phyloP scores from a whole-genome alignment of 2,113 vertebrate species.

The Candoia aspera region DNA sequence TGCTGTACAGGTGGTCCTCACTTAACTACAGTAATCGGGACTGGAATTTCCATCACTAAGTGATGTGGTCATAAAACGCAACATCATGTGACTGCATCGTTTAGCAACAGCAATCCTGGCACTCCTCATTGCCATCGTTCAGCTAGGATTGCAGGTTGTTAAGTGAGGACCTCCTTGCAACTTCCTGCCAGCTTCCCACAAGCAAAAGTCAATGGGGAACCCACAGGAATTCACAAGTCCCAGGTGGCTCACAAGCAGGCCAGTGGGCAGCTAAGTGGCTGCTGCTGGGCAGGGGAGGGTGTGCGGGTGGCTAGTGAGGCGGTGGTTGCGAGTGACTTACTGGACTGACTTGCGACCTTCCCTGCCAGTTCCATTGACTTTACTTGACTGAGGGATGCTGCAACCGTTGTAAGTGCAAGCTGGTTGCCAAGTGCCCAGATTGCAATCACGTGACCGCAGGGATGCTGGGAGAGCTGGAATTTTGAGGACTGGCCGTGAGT shows the following conservation, averaged over 20 bases:
- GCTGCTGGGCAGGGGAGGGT: not conserved
- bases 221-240: not conserved
- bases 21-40: not conserved
- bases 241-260: not conserved
- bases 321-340: not conserved
- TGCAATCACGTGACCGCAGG: not conserved
- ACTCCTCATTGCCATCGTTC: not conserved
- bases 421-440: not conserved
- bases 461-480: not conserved
- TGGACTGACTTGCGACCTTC: not conserved
- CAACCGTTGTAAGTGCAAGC: not conserved
- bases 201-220: not conserved
- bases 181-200: not conserved
- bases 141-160: not conserved
- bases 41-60: not conserved
- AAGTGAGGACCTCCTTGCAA: not conserved
- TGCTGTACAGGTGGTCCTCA: not conserved
- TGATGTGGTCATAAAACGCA: not conserved
- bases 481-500: not conserved
- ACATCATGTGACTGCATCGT: no score
- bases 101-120: no score
- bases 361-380: not conserved
- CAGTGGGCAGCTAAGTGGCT: not conserved
- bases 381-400: not conserved
- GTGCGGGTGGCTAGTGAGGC: not conserved